Conservation (phyloP, 2,113 vertebrate species). For the Caretta caretta region DNA sequence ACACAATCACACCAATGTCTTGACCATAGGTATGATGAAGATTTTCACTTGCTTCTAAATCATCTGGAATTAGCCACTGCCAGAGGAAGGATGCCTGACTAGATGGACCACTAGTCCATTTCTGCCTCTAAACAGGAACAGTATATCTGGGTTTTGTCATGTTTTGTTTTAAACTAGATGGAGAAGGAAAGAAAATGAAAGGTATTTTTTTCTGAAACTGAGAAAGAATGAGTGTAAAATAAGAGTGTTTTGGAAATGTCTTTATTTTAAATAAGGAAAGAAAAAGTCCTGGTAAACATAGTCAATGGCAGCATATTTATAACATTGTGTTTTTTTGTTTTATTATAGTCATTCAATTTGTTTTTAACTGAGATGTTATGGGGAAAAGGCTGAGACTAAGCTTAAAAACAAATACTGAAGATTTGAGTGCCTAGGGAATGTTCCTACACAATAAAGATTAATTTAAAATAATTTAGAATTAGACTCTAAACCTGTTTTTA, state of each 20-base stretch:
- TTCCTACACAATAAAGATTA: background rate
- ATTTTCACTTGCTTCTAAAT: background rate
- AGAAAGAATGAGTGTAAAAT: background rate
- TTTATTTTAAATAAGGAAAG: background rate
- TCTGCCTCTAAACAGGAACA: background rate
- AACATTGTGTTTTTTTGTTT: background rate
- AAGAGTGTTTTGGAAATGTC: background rate
- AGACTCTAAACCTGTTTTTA: background rate
- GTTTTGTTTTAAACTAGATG: background rate
- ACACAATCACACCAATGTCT: accelerated
- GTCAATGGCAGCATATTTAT: background rate
- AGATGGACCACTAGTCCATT: background rate
- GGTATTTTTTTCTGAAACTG: background rate
- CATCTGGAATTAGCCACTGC: background rate
- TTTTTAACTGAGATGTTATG: background rate
- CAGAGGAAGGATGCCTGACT: background rate
- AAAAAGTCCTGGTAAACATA: background rate
- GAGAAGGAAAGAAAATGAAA: background rate
- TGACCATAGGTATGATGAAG: background rate
- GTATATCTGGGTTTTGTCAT: background rate
- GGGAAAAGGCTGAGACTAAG: background rate
- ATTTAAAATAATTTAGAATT: background rate
- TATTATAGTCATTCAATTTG: accelerated
- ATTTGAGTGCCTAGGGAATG: accelerated
- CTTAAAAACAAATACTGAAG: background rate